Base-by-base conservation (phyloP, 1,140 invertebrate species). In the Euura lappo region DNA sequence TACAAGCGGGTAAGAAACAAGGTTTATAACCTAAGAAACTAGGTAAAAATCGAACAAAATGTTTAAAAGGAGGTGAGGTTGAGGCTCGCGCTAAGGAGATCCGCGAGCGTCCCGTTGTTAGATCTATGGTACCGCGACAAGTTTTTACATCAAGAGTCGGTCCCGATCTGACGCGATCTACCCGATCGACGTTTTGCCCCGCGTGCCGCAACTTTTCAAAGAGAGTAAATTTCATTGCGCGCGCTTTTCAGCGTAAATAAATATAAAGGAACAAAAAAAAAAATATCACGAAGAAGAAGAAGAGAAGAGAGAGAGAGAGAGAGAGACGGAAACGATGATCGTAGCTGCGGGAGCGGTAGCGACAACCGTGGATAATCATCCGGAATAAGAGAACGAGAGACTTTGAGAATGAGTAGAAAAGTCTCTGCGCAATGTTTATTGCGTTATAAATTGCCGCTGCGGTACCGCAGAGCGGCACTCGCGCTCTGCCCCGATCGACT, bases 51-150 rank as follows among this genome's bases (percentile, higher is more conserved):
- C 72, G 65, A 13, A 71, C 10, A 65, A 76, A 75, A 75, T 73
- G 71, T 28, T 28, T 28, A 28, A 28, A 28, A 28, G 28, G 28
- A 28, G 28, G 28, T 28, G 28, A 28, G 28, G 28, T 46, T 46
- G 51, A 73, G 51, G 45, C 47, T 42, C 2, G 11, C 51, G 6
- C 13, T 13, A 70, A 72, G 13, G 44, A 11, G 42, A 45, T 45
- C 6, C 45, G 69, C 42, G 47, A 45, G 60, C 7, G 68, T 68
- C 44, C 13, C 44, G 67, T 70, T 6, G 42, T 7, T 28, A 77
- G 79, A 81, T 83, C 81, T 81, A 78, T 82, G 77, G 77, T 69
- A 72, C 79, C 80, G 81, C 80, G 80, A 83, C 81, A 75, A 81
- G 81, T 83, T 84, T 84, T 84, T 84, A 75, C 74, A 65, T 51